A percentile compares a stretch with the other conserved stretches of the same genome.
phyloP scores from a whole-genome alignment of 2,888 invertebrate species.

The Platynereis dumerilii region DNA sequence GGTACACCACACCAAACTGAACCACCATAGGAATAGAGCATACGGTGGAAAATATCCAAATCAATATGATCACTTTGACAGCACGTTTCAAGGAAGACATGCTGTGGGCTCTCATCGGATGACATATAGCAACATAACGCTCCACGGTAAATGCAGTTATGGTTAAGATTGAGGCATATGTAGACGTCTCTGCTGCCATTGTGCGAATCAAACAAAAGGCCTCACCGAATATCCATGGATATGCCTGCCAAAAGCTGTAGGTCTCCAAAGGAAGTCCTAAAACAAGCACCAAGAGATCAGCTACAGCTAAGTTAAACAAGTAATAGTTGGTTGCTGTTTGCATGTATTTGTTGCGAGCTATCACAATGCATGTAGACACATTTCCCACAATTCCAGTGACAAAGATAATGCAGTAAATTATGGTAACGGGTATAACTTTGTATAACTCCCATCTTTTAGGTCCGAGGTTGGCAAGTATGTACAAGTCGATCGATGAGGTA shows the following conservation, averaged over 20 bases:
- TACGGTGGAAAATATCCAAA: slow-evolving; percentile 77
- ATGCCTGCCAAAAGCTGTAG: slow-evolving; percentile 65
- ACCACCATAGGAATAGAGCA: slow-evolving; percentile 74
- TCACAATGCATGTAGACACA: slow-evolving; percentile 84
- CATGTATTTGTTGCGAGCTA: slow-evolving; percentile 80
- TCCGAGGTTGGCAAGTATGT: slow-evolving; percentile 21
- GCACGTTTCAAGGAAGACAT: slow-evolving; percentile 85
- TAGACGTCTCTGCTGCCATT: slow-evolving; percentile 79
- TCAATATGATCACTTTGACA: slow-evolving; percentile 77
- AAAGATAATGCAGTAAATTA: slow-evolving; percentile 73
- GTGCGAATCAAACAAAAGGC: slow-evolving; percentile 79
- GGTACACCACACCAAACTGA: slow-evolving; percentile 75
- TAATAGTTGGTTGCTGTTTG: slow-evolving; percentile 93
- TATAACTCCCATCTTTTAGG: slow-evolving; percentile 29
- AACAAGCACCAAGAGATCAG: slow-evolving; percentile 78
- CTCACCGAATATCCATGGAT: slow-evolving; percentile 72
- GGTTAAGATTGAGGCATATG: slow-evolving; percentile 72
- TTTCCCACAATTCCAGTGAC: slow-evolving; percentile 85
- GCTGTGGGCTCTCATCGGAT: slow-evolving; percentile 81
- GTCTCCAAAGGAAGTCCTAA: slow-evolving; percentile 84
- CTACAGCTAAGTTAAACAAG: slow-evolving; percentile 84
- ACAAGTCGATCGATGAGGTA: no score
- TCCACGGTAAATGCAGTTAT: slow-evolving; percentile 89
- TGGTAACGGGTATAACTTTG: slow-evolving; percentile 41
- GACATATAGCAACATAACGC: slow-evolving; percentile 85